These are phyloP conservation scores for Chromoteleia sp. DNA, from an alignment of 2,888 invertebrate species.

Conservation along the genomic window DNA sequence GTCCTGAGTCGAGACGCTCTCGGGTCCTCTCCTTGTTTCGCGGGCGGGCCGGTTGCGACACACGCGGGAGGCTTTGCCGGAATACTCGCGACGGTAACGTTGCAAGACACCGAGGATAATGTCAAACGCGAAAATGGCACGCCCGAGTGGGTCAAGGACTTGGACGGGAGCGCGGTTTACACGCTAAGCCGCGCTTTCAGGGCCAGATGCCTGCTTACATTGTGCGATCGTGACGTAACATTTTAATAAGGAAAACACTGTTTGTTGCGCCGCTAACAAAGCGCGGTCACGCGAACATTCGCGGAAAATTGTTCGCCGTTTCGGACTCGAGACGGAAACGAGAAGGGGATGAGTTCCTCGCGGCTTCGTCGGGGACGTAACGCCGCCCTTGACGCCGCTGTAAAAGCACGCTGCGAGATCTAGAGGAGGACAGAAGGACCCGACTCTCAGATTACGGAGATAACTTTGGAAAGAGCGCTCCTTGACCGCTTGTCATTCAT, in stretches of 20 bases:
- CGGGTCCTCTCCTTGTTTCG: conserved; percentile 36
- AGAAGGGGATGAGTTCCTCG: neutral
- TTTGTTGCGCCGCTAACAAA: neutral
- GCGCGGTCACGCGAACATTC: conserved; percentile 15
- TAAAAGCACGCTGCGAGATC: conserved; percentile 73
- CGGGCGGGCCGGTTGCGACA: conserved; percentile 48
- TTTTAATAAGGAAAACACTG: conserved; percentile 33
- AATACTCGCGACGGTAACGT: conserved; percentile 32
- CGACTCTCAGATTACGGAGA: conserved; percentile 82
- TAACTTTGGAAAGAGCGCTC: conserved; percentile 81
- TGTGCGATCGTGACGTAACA: conserved; percentile 43
- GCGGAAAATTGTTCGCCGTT: neutral
- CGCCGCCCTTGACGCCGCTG: conserved; percentile 75
- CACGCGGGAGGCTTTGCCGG: conserved; percentile 37
- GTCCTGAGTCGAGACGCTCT: conserved; percentile 19
- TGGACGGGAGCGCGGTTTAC: conserved; percentile 55
- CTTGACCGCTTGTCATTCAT: conserved; percentile 83
- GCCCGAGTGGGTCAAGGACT: conserved; percentile 75
- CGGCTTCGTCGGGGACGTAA: conserved; percentile 72
- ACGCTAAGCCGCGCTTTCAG: conserved; percentile 55
- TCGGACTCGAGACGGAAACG: neutral
- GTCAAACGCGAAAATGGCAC: conserved; percentile 64
- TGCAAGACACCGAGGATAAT: conserved; percentile 68
- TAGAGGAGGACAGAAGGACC: conserved; percentile 76
- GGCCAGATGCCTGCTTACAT: conserved; percentile 25